Evolutionary conservation across 1,140 invertebrate species (phyloP), one percentile per base, ranked within the genome.

Genomic region (Hormaphis cornu): DNA sequence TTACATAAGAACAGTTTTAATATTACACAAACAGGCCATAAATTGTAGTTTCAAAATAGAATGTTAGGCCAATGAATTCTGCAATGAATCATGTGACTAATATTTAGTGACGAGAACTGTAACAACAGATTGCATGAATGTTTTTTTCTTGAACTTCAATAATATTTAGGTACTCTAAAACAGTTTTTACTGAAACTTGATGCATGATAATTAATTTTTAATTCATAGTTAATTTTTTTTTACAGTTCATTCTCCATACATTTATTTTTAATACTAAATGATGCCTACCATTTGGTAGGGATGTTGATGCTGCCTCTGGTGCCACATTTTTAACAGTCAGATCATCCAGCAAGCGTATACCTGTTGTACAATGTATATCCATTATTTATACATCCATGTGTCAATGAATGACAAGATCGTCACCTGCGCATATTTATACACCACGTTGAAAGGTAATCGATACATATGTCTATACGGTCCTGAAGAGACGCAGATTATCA

Each of bases 201-300:
- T 63, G 44, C 42, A 66, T 50, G 22, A 28, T 42, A 58, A 26
- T 63, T 61, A n/a, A n/a, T 10, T 50, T 14, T 50, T 63, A 46
- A 46, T 44, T 63, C 42, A 61, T 66, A 50, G 22, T 22, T 66
- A 50, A 48, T 48, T 58, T 50, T 35, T 48, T 66, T 50, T 30
- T 50, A 66, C 61, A 66, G 42, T 48, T 66, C 61, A 66, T 66
- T 66, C 61, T 66, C 61, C 61, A 66, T 48, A 50, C 33, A 48
- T 66, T 48, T 66, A 66, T 63, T 46, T 30, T 30, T 48, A 66
- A 66, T 66, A 66, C 61, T 66, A 50, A 66, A 66, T 66, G 61
- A 66, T 66, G 48, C 61, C 61, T 66, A 66, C 61, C 61, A 66
- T 66, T 66, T 66, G 61, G 61, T 66, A 66, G 61, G 61, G n/a